Evolutionary conservation across 2,888 invertebrate genomes (phyloP), one percentile per base, ranked within the genome.

Genomic region (Anoncus sp.): DNA sequence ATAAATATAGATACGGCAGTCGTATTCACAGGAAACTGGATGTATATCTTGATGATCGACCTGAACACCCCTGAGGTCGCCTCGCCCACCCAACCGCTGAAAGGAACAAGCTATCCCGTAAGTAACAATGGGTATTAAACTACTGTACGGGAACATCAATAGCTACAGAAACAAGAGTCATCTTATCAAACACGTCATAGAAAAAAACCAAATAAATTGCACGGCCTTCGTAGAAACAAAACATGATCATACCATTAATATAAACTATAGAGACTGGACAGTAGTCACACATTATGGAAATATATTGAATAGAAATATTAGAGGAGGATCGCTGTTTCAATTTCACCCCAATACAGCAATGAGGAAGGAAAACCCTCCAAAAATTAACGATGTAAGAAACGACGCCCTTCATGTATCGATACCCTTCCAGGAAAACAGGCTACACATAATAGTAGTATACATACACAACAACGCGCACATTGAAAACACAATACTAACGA

Each of bases 371-470:
- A 71, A 71, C 43, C 24, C 31, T 1, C 67, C 67, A 20, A 57
- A 31, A 31, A 51, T 72, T 1, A 72, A 55, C 63, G 18, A 72
- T 16, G n/a, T 18, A 35, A 6, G 27, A 3, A 72, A 72, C 45
- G 27, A 63, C 10, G 40, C 63, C 1, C 43, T 72, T 3, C 63
- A 51, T 31, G 31, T 59, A 9, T 57, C 66, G 12, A n/a, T 66
- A 22, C 63, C 74, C 3, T 74, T 35, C 14, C 18, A 38, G 22
- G 66, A 74, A 2, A 49, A 66, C 16, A 47, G 66, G n/a, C 31
- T 74, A 18, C 74, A 74, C 24, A 66, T 74, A 12, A 51, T 74
- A 5, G n/a, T 74, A 12, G 40, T 74, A 5, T 74, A 74, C 18
- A 31, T 67, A 12, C 66, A 74, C 16, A 59, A 45, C 43, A 20